Evolutionary conservation across 2,888 invertebrate species (phyloP).

Genomic region (Notocelia uddmanniana): DNA sequence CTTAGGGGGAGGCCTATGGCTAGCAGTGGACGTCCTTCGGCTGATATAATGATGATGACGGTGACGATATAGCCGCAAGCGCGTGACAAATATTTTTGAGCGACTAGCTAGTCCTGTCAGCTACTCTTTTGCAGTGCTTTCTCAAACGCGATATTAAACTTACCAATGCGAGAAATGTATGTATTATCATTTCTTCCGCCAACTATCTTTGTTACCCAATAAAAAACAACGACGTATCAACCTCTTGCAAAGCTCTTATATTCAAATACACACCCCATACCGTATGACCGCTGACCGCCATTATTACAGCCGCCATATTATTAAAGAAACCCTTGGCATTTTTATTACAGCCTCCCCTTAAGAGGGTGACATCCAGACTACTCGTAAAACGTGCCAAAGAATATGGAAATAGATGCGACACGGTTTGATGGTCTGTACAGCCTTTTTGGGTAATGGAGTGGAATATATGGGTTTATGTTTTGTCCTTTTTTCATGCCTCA

Average conservation of each 20-base stretch:
- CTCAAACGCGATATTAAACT: too few relatives aligned
- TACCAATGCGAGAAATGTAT: too few relatives aligned
- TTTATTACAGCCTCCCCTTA: conserved; percentile 47
- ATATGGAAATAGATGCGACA: conserved; percentile 45
- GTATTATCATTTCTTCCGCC: not conserved
- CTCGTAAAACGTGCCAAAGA: conserved; percentile 41
- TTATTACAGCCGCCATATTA: conserved; percentile 48
- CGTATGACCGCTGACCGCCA: conserved; percentile 34
- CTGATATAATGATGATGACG: too few relatives aligned
- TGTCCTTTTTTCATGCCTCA: conserved; percentile 44
- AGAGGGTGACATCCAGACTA: conserved; percentile 28
- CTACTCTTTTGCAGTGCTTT: too few relatives aligned
- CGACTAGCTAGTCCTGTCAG: too few relatives aligned
- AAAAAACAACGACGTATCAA: not conserved
- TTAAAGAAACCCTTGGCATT: conserved; percentile 54
- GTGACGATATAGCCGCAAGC: too few relatives aligned
- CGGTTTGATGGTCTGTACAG: conserved; percentile 46
- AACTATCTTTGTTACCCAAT: not conserved
- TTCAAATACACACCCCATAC: conserved; percentile 23
- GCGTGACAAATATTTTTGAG: too few relatives aligned
- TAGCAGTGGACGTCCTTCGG: too few relatives aligned
- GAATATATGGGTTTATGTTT: conserved; percentile 38
- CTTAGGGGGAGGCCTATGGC: too few relatives aligned
- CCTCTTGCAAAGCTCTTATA: conserved; percentile 1
- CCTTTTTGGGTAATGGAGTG: conserved; percentile 50